These are phyloP conservation scores for Epicampocera succincta DNA, from an alignment of 2,888 invertebrate genomes.

Conservation along the genomic window DNA sequence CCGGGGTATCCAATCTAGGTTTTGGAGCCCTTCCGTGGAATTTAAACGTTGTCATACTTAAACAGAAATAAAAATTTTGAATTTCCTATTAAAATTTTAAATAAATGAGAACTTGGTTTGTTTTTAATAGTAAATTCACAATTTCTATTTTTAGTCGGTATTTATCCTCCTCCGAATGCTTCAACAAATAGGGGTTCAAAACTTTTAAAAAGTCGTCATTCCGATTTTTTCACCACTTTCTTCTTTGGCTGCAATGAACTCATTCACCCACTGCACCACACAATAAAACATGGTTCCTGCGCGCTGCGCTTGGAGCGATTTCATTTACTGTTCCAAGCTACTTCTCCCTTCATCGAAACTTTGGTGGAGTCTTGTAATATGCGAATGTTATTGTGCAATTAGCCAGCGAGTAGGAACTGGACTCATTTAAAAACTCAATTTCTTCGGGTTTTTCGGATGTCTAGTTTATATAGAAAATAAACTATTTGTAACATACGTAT, in stretches of 20 bases:
- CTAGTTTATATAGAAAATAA: conserved; percentile 4
- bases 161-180: conserved; percentile 6
- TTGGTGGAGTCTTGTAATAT: neutral
- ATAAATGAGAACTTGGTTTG: too few species aligned
- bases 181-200: conserved; percentile 6
- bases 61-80: too few species aligned
- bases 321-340: neutral
- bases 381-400: neutral
- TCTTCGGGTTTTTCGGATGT: too few species aligned
- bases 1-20: conserved; percentile 51
- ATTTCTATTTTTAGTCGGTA: conserved; percentile 20
- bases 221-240: neutral
- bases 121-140: too few species aligned
- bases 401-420: neutral
- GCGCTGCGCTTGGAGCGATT: neutral
- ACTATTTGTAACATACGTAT: neutral
- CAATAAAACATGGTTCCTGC: neutral
- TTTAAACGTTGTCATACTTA: conserved; percentile 39
- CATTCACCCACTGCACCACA: conserved; percentile 6
- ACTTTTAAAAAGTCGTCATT: conserved; percentile 23
- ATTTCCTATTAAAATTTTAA: too few species aligned
- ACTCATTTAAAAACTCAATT: neutral
- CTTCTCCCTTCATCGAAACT: neutral
- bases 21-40: conserved; percentile 68
- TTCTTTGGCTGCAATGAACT: conserved; percentile 6